phyloP scores from a whole-genome alignment of 2,113 vertebrate species.

The Sceloporus undulatus region DNA sequence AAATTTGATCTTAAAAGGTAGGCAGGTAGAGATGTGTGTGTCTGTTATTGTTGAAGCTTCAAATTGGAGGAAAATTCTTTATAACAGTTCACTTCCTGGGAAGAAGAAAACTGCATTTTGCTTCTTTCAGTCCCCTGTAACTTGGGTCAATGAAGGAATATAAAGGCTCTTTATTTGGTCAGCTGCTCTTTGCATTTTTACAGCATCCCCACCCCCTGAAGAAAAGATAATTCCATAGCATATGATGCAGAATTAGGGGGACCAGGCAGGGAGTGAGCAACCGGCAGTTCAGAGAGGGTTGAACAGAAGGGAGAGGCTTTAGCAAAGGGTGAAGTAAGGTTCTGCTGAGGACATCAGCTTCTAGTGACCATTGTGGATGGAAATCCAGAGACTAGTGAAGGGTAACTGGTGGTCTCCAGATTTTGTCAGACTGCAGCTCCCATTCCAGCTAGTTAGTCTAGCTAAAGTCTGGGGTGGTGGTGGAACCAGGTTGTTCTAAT shows the following conservation, averaged over 20 bases:
- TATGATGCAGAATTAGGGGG: background rate
- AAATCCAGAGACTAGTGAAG: rapidly evolving
- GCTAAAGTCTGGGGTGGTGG: rapidly evolving
- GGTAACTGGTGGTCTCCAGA: too few relatives aligned
- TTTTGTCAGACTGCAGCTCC: too few relatives aligned
- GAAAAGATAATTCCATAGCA: background rate
- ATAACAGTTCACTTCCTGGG: background rate
- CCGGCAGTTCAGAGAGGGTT: background rate
- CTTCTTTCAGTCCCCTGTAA: background rate
- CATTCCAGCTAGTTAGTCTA: too few relatives aligned
- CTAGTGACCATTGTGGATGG: background rate
- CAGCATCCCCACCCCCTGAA: background rate
- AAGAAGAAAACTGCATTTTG: background rate
- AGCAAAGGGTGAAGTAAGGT: background rate
- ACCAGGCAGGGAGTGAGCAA: background rate
- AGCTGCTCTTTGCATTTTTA: background rate
- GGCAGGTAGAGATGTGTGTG: background rate
- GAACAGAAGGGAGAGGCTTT: conserved; percentile 11
- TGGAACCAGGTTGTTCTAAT: background rate
- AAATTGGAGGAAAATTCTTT: background rate
- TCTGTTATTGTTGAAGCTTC: background rate
- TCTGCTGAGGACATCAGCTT: background rate
- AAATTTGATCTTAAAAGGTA: background rate
- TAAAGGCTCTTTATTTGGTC: background rate
- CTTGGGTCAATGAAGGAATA: background rate